Conservation (phyloP, 2,888 invertebrate species). For the Timema podura region DNA sequence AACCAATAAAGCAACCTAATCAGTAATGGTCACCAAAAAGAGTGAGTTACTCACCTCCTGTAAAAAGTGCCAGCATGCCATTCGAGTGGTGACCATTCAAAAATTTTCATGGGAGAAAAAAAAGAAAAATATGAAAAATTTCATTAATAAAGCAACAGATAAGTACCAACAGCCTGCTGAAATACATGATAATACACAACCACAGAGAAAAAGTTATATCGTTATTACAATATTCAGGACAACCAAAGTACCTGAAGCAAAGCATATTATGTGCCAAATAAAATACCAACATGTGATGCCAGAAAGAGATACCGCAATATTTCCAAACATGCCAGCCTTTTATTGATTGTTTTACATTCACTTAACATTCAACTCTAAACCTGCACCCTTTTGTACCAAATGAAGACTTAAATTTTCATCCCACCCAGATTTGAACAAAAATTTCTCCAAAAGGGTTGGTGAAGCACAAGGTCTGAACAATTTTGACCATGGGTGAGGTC, state of each 20-base stretch:
- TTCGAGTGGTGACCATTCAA: constrained; percentile 31
- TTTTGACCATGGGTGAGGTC: too few relatives aligned
- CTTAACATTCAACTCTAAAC: too few relatives aligned
- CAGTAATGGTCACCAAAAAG: constrained; percentile 23
- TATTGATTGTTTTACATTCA: too few relatives aligned
- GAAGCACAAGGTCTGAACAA: too few relatives aligned
- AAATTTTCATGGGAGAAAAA: constrained; percentile 24
- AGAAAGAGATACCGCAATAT: too few relatives aligned
- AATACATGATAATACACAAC: constrained; percentile 16
- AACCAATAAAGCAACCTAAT: too few relatives aligned
- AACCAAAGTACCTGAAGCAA: constrained; percentile 22
- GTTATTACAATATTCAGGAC: constrained; percentile 10
- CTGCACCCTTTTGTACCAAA: too few relatives aligned
- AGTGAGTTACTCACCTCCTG: constrained; percentile 31
- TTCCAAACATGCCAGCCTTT: too few relatives aligned
- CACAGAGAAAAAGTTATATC: constrained; percentile 11
- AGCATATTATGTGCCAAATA: constrained; percentile 19
- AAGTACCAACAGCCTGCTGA: constrained; percentile 31
- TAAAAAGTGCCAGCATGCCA: constrained; percentile 27
- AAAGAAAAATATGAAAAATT: constrained; percentile 24
- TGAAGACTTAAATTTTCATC: too few relatives aligned
- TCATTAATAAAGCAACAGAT: constrained; percentile 30
- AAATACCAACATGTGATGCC: constrained; percentile 11
- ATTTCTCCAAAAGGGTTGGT: too few relatives aligned
- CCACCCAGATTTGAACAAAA: too few relatives aligned